Conservation (phyloP, 2,113 vertebrate species). For the Gobio gobio region DNA sequence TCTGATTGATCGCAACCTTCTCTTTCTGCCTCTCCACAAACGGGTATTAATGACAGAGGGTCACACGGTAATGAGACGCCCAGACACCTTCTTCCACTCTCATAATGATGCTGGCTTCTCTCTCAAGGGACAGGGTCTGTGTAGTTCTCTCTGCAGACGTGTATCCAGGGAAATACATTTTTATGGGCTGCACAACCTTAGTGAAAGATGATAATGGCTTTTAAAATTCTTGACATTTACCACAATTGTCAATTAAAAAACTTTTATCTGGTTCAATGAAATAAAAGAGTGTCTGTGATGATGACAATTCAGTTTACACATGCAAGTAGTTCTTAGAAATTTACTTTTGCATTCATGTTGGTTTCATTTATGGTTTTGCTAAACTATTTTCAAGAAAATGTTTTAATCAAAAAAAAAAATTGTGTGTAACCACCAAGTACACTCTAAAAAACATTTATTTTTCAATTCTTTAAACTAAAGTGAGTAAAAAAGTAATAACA, state of each 20-base stretch:
- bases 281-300: neutral
- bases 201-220: conserved; percentile 14
- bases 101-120: conserved; percentile 35
- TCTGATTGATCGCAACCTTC: conserved; percentile 23
- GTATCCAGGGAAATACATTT: neutral
- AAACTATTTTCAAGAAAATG: neutral
- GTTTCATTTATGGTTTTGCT: neutral
- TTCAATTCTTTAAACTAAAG: neutral
- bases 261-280: conserved; percentile 6
- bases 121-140: conserved; percentile 17
- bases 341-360: neutral
- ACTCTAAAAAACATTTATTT: neutral
- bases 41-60: conserved; percentile 65
- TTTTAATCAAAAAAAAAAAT: no score
- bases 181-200: neutral
- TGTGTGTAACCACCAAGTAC: no score
- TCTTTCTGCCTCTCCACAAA: conserved; percentile 59
- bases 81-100: conserved; percentile 55
- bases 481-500: neutral
- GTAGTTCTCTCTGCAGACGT: neutral
- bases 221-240: conserved; percentile 27
- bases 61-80: conserved; percentile 61
- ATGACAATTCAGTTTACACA: neutral
- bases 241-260: neutral
- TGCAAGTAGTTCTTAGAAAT: neutral